phyloP scores from a whole-genome alignment of 2,888 invertebrate species.

The Drosophila mettleri region DNA sequence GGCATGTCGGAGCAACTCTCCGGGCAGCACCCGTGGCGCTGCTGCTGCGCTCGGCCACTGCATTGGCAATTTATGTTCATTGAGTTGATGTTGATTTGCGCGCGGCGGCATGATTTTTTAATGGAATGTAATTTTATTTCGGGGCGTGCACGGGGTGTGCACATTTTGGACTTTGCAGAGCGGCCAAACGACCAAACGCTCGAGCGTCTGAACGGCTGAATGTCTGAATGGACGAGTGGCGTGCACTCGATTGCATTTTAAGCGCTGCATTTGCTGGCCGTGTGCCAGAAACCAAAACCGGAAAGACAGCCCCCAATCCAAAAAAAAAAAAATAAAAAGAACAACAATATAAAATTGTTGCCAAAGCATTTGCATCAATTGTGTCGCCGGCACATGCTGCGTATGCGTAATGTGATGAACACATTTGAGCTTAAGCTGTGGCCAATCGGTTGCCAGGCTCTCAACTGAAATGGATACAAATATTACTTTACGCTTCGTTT shows the following conservation, averaged over 20 bases:
- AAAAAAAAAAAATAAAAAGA: neutral
- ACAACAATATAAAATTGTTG: conserved; percentile 28
- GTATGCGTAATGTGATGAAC: conserved; percentile 52
- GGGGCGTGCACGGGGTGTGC: conserved; percentile 24
- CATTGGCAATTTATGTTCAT: conserved; percentile 73
- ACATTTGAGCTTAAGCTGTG: conserved; percentile 42
- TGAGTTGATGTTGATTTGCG: conserved; percentile 77
- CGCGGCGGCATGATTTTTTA: conserved; percentile 72
- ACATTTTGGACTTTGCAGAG: conserved; percentile 37
- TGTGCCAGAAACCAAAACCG: conserved; percentile 63
- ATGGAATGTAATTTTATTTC: conserved; percentile 71
- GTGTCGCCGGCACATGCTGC: conserved; percentile 41
- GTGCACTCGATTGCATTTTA: conserved; percentile 71
- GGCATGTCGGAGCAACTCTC: conserved; percentile 6
- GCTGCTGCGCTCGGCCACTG: conserved; percentile 22
- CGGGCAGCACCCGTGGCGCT: neutral
- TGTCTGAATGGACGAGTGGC: conserved; percentile 23
- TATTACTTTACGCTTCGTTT: neutral
- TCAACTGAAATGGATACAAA: conserved; percentile 22
- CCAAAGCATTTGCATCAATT: conserved; percentile 25
- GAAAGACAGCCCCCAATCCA: conserved; percentile 45
- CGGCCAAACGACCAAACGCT: conserved; percentile 11
- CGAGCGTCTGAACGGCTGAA: conserved; percentile 9
- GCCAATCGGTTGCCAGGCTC: conserved; percentile 29
- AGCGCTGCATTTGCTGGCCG: conserved; percentile 56